Conservation (phyloP, 2,797 vertebrate species). For the Valencia hispanica region DNA sequence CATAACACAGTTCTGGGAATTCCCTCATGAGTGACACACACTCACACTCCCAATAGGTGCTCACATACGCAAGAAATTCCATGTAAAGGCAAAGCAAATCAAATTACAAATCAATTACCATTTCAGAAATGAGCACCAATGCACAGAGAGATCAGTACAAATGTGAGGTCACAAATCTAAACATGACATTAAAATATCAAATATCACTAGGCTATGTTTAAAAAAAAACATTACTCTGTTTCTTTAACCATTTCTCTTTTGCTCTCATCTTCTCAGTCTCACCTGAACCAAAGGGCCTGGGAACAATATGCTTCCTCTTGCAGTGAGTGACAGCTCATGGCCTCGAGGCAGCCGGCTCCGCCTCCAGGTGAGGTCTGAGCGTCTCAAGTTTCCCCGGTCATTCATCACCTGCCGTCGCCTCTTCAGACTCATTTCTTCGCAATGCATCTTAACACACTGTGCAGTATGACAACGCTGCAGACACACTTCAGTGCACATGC, state of each 20-base stretch:
- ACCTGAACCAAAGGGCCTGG: slow-evolving; percentile 77
- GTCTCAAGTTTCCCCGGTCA: slow-evolving; percentile 58
- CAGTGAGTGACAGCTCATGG: slow-evolving; percentile 71
- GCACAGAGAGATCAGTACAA: slow-evolving; percentile 4
- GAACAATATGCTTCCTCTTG: slow-evolving; percentile 60
- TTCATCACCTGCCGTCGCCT: slow-evolving; percentile 52
- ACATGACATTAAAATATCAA: slow-evolving; percentile 18
- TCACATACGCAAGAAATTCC: slow-evolving; percentile 6
- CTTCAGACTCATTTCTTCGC: slow-evolving; percentile 10
- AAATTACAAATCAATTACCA: background rate
- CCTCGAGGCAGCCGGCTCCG: slow-evolving; percentile 63
- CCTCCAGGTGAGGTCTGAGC: slow-evolving; percentile 74
- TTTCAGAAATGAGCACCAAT: background rate
- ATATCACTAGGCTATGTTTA: slow-evolving; percentile 33
- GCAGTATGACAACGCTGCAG: slow-evolving; percentile 37
- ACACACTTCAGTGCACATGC: background rate
- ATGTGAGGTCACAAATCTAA: slow-evolving; percentile 27
- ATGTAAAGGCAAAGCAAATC: background rate
- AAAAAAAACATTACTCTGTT: slow-evolving; percentile 46
- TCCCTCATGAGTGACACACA: slow-evolving; percentile 23
- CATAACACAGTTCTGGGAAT: slow-evolving; percentile 59
- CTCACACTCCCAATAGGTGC: background rate
- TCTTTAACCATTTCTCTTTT: slow-evolving; percentile 33
- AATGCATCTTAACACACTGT: slow-evolving; percentile 48
- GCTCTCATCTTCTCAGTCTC: slow-evolving; percentile 49